Conservation (phyloP, 2,113 vertebrate species). For the Ursus arctos region DNA sequence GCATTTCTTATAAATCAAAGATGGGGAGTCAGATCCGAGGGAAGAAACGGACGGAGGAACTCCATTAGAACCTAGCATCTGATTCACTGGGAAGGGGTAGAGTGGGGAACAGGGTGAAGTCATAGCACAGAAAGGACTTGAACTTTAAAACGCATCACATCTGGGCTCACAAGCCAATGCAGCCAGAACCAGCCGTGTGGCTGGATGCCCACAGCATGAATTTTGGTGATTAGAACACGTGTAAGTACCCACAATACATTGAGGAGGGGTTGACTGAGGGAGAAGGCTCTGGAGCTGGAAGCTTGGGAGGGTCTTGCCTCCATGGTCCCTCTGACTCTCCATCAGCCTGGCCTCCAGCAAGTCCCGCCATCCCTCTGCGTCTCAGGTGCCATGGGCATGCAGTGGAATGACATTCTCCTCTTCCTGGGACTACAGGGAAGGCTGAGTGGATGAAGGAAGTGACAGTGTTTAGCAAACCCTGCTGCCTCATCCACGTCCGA, state of each 20-base stretch:
- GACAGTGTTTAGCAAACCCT: neutral
- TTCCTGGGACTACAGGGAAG: neutral
- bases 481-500: fast-evolving
- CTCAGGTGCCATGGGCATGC: neutral
- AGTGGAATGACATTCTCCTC: fast-evolving
- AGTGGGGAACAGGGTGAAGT: neutral
- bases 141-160: neutral
- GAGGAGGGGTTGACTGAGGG: neutral
- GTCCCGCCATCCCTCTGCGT: neutral
- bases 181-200: neutral
- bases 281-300: neutral
- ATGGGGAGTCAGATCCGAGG: neutral
- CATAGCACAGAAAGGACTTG: neutral
- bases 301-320: no score
- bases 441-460: neutral
- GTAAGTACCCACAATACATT: neutral
- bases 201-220: neutral
- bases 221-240: neutral
- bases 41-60: neutral
- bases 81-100: neutral
- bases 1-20: neutral
- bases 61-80: neutral
- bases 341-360: neutral
- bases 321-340: neutral
- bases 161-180: neutral